These are phyloP conservation scores for Asarcornis scutulata DNA, from an alignment of 2,113 vertebrate species.

Conservation along the genomic window DNA sequence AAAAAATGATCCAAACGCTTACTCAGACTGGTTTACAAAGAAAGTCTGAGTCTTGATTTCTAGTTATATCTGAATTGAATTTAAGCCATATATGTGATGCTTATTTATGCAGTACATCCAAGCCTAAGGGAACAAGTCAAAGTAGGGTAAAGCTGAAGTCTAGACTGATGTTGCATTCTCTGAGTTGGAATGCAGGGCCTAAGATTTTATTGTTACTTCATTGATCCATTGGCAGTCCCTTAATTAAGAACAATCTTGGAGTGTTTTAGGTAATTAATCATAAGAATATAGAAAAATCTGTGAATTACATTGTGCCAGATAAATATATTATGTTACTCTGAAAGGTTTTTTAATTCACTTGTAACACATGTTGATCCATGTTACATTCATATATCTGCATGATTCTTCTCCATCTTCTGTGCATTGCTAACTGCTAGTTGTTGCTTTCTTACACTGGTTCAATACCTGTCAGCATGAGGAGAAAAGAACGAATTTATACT, in stretches of 20 bases:
- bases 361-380: neutral
- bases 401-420: neutral
- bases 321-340: neutral
- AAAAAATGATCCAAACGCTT: neutral
- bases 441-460: neutral
- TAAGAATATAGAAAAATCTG: neutral
- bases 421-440: neutral
- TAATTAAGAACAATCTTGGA: neutral
- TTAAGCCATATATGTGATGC: rapidly evolving
- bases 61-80: neutral
- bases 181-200: neutral
- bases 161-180: neutral
- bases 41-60: neutral
- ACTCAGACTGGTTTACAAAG: neutral
- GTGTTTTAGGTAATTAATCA: neutral
- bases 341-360: neutral
- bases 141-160: neutral
- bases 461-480: neutral
- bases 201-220: neutral
- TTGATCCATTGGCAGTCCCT: neutral
- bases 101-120: neutral
- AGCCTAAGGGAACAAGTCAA: neutral
- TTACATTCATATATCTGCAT: neutral
- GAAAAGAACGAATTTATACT: neutral
- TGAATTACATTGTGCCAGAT: neutral